Conservation (phyloP, 2,797 vertebrate species). For the Ictinia mississippiensis region DNA sequence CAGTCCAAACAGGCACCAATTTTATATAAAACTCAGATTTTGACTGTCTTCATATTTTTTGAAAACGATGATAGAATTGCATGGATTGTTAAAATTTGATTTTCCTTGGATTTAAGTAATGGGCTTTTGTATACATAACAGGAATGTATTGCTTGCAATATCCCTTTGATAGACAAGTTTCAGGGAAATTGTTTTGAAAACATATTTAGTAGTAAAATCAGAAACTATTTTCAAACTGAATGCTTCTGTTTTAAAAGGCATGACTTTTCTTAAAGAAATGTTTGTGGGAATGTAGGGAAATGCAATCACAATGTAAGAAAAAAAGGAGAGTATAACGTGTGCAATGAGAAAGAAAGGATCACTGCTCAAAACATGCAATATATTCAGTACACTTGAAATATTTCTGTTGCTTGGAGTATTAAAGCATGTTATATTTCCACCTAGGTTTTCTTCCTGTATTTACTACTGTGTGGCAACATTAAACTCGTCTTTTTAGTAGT, state of each 20-base stretch:
- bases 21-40: background rate
- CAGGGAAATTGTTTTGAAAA: background rate
- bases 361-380: background rate
- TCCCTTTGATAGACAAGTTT: background rate
- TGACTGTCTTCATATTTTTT: background rate
- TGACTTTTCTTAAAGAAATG: background rate
- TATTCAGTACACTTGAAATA: background rate
- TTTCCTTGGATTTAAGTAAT: background rate
- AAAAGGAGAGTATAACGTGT: background rate
- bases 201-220: background rate
- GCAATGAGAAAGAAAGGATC: background rate
- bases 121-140: background rate
- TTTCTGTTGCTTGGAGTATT: background rate
- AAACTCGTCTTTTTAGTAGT: background rate
- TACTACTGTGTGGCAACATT: background rate
- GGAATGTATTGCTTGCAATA: background rate
- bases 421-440: background rate
- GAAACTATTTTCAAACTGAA: background rate
- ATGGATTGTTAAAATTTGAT: background rate
- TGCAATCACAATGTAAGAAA: background rate
- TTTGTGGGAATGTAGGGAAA: background rate
- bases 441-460: background rate
- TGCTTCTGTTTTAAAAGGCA: background rate
- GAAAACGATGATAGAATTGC: background rate
- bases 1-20: background rate